Evolutionary conservation across 2,797 vertebrate species (phyloP), one percentile per base, ranked within the genome.

Genomic region (Platyrinchus mystaceus): DNA sequence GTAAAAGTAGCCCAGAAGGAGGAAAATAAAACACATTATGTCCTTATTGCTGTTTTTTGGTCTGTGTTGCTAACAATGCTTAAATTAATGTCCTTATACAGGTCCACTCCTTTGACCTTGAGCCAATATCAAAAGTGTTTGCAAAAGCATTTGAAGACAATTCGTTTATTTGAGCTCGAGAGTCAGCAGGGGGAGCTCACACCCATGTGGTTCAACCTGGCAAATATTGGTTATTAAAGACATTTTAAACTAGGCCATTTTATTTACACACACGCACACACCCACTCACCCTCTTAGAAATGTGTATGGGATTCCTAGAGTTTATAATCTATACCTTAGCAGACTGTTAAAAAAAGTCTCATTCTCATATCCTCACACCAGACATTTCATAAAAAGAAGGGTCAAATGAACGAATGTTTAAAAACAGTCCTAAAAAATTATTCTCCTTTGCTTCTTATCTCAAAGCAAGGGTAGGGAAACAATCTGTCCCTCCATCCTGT

Each of bases 121-220:
- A 96, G 80, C 67, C 94, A 94, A 78, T 94, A 95, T 95, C 95
- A 91, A 27, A 84, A 81, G 39, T 26, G 43, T 63, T 85, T 84
- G 82, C 66, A 56, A 16, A 89, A 84, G 53, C 68, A 24, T 58
- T 70, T 63, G 63, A 46, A 74, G 68, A 27, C 1, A 1, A 62
- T 84, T 64, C 15, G 2, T 81, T 84, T 49, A 14, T 47, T 62
- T 63, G n/a, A 44, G 34, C 73, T 73, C 1, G 7, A 49, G 53
- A 78, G 73, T 34, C 94, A 82, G 94, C 95, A 96, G 95, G 74
- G 95, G 95, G 95, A 95, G 95, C 95, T 95, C 94, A 49, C 52
- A 88, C 37, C 80, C 27, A 9, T 14, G 84, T 32, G 34, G 55
- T 94, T 32, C 76, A 26, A 6, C 19, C 85, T 30, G 10, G 47